Conservation (phyloP, 1,140 invertebrate species). For the Diprion similis region DNA sequence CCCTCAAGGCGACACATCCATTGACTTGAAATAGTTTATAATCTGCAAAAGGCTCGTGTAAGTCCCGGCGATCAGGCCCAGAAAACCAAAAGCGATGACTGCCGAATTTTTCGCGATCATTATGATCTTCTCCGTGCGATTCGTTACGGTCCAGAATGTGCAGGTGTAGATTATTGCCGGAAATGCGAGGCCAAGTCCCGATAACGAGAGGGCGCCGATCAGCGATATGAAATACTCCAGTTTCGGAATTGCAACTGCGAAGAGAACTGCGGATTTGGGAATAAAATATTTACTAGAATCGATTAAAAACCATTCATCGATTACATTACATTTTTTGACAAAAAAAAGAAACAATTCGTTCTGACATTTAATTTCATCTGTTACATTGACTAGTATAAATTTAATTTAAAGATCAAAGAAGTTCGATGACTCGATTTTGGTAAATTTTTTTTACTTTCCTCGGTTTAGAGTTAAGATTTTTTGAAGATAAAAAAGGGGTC, state of each 20-base stretch:
- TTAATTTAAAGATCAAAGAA: no score
- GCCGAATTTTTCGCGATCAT: conserved; percentile 73
- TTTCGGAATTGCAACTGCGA: conserved; percentile 81
- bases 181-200: conserved; percentile 85
- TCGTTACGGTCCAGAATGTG: conserved; percentile 69
- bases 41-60: conserved; percentile 67
- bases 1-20: not conserved
- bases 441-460: no score
- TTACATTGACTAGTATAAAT: no score
- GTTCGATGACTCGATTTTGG: no score
- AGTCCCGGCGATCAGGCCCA: conserved; percentile 75
- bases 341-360: no score
- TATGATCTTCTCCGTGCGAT: conserved; percentile 54
- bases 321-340: no score
- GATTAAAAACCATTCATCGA: no score
- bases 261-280: conserved; percentile 68
- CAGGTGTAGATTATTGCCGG: conserved; percentile 83
- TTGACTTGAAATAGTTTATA: not conserved
- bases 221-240: conserved; percentile 90
- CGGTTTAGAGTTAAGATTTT: no score
- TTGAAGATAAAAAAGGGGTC: no score
- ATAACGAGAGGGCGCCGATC: conserved; percentile 86
- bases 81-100: conserved; percentile 71
- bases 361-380: no score
- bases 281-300: conserved; percentile 11